Base-by-base conservation (phyloP, 2,888 invertebrate genomes). In the Pyrochroa serraticornis region DNA sequence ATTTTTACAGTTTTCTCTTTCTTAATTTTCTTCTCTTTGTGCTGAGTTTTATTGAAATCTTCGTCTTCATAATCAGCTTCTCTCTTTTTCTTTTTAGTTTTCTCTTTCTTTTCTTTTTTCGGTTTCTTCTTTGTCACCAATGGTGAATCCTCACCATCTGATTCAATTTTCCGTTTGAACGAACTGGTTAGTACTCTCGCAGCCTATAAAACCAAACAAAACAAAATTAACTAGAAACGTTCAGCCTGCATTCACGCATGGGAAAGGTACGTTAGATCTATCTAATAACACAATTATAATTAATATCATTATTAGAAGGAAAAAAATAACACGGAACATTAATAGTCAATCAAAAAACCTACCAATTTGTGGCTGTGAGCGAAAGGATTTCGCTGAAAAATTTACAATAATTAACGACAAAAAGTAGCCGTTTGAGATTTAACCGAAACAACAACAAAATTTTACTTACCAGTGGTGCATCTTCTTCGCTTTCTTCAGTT, bases 391-490 rank as follows among this genome's bases (percentile, higher is more conserved):
- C 62, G 65, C 70, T 71, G 69, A 59, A 71, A 71, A 58, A 10
- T 31, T 32, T 22, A 22, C 30, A 42, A 42, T 1, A 30, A 42
- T 42, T 42, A 42, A 31, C 30, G 12, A 42, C 35, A 22, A 8
- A 33, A 32, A 50, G 9, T 10, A n/a, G 45, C 10, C 8, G 45
- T 33, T 22, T 22, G 22, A 22, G 5, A 45, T 8, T 9, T 32
- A 37, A 8, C 9, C 3, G 6, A 44, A 38, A 36, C 32, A 41
- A 49, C 31, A 49, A 50, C 32, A 36, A 31, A 22, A 6, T 34
- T 33, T 39, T 59, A 73, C 80, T 82, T 82, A 91, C 91, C 84
- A 92, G 78, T 66, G 92, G 91, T 44, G 85, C 74, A 77, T 93
- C 91, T 74, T 91, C 91, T 64, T 91, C 90, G 63, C 87, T 88